Conservation (phyloP, 2,797 vertebrate species). For the Dicrostonyx torquatus region DNA sequence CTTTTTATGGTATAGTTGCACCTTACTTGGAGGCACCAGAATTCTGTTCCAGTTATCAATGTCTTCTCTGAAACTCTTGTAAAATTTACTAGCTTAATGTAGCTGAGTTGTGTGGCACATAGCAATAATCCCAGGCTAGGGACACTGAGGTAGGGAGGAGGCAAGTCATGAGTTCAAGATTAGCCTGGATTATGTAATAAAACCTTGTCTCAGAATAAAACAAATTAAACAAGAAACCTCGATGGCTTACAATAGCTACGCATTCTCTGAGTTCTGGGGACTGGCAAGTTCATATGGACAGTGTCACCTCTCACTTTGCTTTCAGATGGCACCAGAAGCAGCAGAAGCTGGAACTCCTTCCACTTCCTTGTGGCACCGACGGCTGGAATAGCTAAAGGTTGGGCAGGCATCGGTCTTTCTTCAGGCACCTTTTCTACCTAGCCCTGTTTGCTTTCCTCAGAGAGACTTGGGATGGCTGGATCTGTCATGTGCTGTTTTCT, state of each 20-base stretch:
- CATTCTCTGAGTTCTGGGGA: not conserved
- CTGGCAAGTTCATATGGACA: not conserved
- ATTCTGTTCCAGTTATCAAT: constrained; percentile 37
- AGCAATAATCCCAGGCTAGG: not conserved
- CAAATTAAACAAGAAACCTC: not conserved
- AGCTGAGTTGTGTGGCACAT: not conserved
- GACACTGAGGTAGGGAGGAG: not conserved
- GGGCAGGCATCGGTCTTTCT: not conserved
- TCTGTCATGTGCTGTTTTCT: not conserved
- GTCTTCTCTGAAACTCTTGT: constrained; percentile 29
- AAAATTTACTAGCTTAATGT: not conserved
- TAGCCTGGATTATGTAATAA: not conserved
- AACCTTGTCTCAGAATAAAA: not conserved
- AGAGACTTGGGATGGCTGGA: not conserved
- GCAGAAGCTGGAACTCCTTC: not conserved
- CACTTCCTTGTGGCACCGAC: too few species aligned
- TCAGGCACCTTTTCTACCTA: not conserved
- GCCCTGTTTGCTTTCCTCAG: not conserved
- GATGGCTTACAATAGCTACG: not conserved
- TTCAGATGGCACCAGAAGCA: not conserved
- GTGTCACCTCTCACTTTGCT: not conserved
- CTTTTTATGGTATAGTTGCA: constrained; percentile 44
- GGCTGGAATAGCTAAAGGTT: not conserved
- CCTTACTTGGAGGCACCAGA: constrained; percentile 10
- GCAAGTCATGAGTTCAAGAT: not conserved